These are phyloP conservation scores for Nymphicus hollandicus DNA, from an alignment of 2,113 vertebrate species.

Conservation along the genomic window DNA sequence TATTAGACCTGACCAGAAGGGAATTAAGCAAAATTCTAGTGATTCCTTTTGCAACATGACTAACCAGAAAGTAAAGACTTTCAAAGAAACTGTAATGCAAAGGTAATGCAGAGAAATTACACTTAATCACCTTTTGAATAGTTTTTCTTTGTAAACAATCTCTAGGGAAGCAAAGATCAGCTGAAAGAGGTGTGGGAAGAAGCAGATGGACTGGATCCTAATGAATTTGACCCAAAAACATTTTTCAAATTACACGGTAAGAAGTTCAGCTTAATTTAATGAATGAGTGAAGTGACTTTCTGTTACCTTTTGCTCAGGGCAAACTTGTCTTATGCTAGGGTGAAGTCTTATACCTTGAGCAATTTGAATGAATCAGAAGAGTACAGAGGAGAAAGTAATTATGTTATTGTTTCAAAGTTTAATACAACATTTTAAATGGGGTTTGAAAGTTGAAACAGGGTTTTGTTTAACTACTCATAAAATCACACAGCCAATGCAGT, in stretches of 20 bases:
- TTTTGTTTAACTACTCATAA: neutral
- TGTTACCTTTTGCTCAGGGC: neutral
- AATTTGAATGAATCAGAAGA: neutral
- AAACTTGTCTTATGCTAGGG: neutral
- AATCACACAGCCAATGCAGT: neutral
- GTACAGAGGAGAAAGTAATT: neutral
- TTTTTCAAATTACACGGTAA: constrained; percentile 98
- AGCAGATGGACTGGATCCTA: constrained; percentile 93
- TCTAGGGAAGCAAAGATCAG: constrained; percentile 95
- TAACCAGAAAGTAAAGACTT: neutral
- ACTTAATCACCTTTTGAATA: neutral
- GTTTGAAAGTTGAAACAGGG: neutral
- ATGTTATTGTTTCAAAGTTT: neutral
- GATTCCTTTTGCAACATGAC: neutral
- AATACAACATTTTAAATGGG: neutral
- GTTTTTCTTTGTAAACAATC: constrained; percentile 49
- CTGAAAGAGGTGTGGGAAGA: constrained; percentile 98
- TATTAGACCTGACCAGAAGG: neutral
- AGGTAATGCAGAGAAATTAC: neutral
- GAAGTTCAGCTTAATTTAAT: constrained; percentile 46
- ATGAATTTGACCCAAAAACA: constrained; percentile 96
- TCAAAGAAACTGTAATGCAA: neutral
- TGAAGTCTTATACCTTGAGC: neutral
- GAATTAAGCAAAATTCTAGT: neutral
- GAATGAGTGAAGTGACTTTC: neutral